Percentiles rank a stretch among this genome's conserved stretches.
Evolutionary conservation across 2,888 invertebrate species (phyloP).

Genomic region (Synergus itoensis): DNA sequence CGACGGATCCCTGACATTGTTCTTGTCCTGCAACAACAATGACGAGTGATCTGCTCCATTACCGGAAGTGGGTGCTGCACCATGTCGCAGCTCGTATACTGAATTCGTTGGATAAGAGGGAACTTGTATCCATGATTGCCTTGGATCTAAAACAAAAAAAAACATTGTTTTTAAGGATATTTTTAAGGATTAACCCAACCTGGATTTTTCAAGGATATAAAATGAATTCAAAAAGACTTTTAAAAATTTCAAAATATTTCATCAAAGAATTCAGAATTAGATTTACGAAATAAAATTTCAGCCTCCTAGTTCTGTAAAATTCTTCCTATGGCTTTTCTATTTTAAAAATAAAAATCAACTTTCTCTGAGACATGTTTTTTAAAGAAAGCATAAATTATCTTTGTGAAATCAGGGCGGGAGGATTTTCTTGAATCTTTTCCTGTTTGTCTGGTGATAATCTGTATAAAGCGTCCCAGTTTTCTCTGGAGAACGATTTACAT

Average conservation of each 20-base stretch:
- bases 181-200: neutral
- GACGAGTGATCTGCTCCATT: slow-evolving; percentile 51
- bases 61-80: slow-evolving; percentile 48
- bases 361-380: neutral
- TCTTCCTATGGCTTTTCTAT: neutral
- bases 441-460: slow-evolving; percentile 21
- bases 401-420: slow-evolving; percentile 50
- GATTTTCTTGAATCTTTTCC: slow-evolving; percentile 54
- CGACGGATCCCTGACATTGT: slow-evolving; percentile 59
- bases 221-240: too few relatives aligned
- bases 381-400: neutral
- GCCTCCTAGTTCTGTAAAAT: neutral
- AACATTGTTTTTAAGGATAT: neutral
- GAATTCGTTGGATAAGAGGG: slow-evolving; percentile 69
- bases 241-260: too few relatives aligned
- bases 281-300: too few relatives aligned
- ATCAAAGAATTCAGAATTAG: too few relatives aligned
- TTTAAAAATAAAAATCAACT: neutral
- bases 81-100: slow-evolving; percentile 65
- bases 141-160: slow-evolving; percentile 40
- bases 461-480: slow-evolving; percentile 14
- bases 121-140: slow-evolving; percentile 63
- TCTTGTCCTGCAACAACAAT: slow-evolving; percentile 58
- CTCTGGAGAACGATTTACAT: neutral
- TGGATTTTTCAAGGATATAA: too few relatives aligned